Evolutionary conservation across 2,797 vertebrate species (phyloP).

Genomic region (Lycodopsis pacificus): DNA sequence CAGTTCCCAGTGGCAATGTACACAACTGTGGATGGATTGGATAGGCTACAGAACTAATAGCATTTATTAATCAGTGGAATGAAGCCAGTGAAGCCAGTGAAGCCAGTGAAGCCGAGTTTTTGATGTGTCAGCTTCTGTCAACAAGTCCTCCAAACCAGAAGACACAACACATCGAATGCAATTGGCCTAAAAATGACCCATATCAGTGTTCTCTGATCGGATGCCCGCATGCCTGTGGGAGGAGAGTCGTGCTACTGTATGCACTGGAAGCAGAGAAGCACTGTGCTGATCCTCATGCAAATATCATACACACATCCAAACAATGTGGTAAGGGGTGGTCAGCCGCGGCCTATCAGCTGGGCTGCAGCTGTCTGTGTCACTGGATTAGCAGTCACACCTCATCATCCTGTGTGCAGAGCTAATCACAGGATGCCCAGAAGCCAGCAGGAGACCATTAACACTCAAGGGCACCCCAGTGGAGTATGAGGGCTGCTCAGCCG

Average conservation of each 20-base stretch:
- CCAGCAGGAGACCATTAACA: conserved; percentile 64
- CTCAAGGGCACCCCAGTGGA: conserved; percentile 50
- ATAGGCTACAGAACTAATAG: not conserved
- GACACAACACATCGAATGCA: not conserved
- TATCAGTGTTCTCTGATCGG: not conserved
- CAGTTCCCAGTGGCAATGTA: not conserved
- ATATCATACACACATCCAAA: conserved; percentile 15
- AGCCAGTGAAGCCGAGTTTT: not conserved
- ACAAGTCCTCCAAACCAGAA: not conserved
- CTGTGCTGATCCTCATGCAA: conserved; percentile 1
- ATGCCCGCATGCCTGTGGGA: not conserved
- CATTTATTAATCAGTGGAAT: not conserved
- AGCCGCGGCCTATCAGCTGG: conserved; percentile 50
- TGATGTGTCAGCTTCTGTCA: not conserved
- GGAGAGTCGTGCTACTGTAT: not conserved
- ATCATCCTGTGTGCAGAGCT: conserved; percentile 59
- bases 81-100: too few species aligned
- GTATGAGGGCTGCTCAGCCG: conserved; percentile 17
- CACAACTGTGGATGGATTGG: not conserved
- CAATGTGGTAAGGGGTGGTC: conserved; percentile 11
- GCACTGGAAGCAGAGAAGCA: conserved; percentile 2
- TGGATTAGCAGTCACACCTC: conserved; percentile 72
- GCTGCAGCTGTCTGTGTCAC: conserved; percentile 61
- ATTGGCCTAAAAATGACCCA: not conserved
- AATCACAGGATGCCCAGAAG: conserved; percentile 68